Base-by-base conservation (phyloP, 2,113 vertebrate genomes). In the Aegithalos caudatus region DNA sequence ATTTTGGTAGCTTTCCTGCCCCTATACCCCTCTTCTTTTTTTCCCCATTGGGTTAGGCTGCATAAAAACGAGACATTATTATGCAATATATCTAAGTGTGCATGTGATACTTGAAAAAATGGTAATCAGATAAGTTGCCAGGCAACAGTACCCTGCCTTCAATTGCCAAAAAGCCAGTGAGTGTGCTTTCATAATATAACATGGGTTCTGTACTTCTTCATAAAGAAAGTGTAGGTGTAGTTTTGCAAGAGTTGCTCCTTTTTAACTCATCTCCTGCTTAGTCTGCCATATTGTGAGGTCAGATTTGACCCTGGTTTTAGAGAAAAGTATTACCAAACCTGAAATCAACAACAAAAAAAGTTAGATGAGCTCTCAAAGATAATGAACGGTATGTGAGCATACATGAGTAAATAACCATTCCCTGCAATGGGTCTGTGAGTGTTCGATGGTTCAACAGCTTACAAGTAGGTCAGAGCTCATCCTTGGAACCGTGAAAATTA, bases 51-150 rank as follows among this genome's bases (percentile, higher is more conserved):
- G 60, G 31, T 80, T 92, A 88, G 47, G 67, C 69, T 92, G 72
- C 69, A 86, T 93, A 48, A 57, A 93, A 96, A 80, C 25, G 38
- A 96, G 79, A 93, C n/a, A 28, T 95, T 90, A 94, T 96, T 96
- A 95, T 92, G 92, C 88, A 94, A 96, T 61, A 67, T 93, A 92
- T 92, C 92, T 56, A 92, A 95, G 48, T 79, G 44, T 96, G 64
- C 94, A 83, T 96, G 95, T 96, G 96, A 95, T 92, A 69, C 69
- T 92, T 96, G 96, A 86, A 94, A 94, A 96, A 96, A 97, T 96
- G 95, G 91, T 97, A 97, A 96, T 97, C 97, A 96, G 90, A 95
- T 95, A 91, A 97, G 81, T 97, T 97, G 95, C 96, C 94, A 95
- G 79, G 96, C 96, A 95, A 97, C 95, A 58, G 88, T 77, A 90